These are phyloP conservation scores for Drosophila multiciliata DNA, from an alignment of 2,888 invertebrate genomes.

Conservation along the genomic window DNA sequence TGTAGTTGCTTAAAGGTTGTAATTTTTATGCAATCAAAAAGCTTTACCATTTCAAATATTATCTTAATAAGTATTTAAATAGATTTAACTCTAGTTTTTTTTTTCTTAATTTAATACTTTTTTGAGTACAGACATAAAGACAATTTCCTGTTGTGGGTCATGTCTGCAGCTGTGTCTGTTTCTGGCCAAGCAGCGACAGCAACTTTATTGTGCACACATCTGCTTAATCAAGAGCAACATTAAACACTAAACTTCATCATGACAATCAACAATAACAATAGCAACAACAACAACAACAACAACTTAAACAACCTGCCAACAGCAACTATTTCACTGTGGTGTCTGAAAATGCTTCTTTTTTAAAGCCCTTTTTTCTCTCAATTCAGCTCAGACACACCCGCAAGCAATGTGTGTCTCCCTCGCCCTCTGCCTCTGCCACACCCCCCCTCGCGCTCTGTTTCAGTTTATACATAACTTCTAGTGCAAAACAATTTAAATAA, in stretches of 20 bases:
- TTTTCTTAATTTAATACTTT: conserved; percentile 24
- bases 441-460: not conserved
- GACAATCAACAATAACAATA: conserved; percentile 4
- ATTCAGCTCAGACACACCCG: conserved; percentile 20
- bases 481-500: conserved; percentile 73
- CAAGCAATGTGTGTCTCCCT: conserved; percentile 5
- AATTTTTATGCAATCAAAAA: not conserved
- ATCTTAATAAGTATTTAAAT: not conserved
- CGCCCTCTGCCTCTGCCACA: not conserved
- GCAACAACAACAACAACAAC: conserved; percentile 22
- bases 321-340: not conserved
- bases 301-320: conserved; percentile 15
- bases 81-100: not conserved
- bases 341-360: not conserved
- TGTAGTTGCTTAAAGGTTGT: not conserved
- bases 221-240: conserved; percentile 35
- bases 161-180: not conserved
- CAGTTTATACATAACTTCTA: conserved; percentile 43
- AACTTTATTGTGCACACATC: conserved; percentile 32
- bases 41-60: not conserved
- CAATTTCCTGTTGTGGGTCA: conserved; percentile 35
- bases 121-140: not conserved
- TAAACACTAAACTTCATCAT: conserved; percentile 22
- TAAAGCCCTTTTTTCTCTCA: conserved; percentile 11
- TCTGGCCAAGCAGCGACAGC: conserved; percentile 11